phyloP scores from a whole-genome alignment of 35 echinoderm and acorn worm species.

The Ophiothrix spiculata region DNA sequence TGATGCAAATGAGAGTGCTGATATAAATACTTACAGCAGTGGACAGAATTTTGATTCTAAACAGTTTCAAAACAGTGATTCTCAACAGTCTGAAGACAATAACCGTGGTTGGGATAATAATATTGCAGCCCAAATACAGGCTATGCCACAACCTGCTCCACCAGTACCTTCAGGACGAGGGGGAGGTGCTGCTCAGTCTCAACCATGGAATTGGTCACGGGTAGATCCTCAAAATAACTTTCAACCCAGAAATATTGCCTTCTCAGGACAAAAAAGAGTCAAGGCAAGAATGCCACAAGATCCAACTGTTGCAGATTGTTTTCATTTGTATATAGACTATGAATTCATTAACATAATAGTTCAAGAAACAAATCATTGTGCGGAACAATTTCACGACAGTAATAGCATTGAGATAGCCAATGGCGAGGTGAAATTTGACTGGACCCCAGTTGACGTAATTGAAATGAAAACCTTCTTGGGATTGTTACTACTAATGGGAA shows the following conservation, averaged over 20 bases:
- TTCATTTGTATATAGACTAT: not conserved
- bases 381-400: not conserved
- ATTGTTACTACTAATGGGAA: not conserved
- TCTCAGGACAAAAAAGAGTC: not conserved
- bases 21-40: too few relatives aligned
- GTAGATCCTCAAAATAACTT: not conserved
- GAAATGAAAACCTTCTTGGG: slow-evolving; percentile 6
- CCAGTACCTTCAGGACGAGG: too few relatives aligned
- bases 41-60: too few relatives aligned
- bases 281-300: not conserved
- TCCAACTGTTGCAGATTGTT: not conserved
- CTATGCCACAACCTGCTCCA: too few relatives aligned
- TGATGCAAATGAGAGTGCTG: not conserved
- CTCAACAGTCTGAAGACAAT: too few relatives aligned
- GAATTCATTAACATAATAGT: not conserved
- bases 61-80: too few relatives aligned
- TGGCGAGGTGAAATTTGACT: not conserved
- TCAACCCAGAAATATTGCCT: not conserved
- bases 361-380: not conserved
- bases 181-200: too few relatives aligned
- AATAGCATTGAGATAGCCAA: not conserved
- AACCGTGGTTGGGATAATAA: too few relatives aligned
- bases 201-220: too few relatives aligned
- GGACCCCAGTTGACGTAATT: not conserved
- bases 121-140: too few relatives aligned